phyloP scores from a whole-genome alignment of 1,140 invertebrate genomes.

The Sarcophaga bullata region DNA sequence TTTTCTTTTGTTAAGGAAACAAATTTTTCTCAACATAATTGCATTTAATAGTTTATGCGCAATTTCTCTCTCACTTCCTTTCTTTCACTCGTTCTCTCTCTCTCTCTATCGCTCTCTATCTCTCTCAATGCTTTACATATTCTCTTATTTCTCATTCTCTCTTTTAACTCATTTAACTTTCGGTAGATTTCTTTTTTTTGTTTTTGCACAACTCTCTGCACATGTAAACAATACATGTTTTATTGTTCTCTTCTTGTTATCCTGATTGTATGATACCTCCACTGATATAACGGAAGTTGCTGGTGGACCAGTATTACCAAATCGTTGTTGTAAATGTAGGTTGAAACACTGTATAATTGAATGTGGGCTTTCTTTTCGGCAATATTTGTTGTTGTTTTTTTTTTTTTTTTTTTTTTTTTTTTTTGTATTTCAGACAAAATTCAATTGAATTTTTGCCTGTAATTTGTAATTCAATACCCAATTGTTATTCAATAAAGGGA shows the following conservation, averaged over 20 bases:
- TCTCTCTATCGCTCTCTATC: not conserved
- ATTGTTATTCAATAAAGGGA: too few species aligned
- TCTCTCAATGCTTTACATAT: too few species aligned
- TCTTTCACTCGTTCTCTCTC: not conserved
- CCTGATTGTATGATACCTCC: too few species aligned
- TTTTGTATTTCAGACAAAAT: too few species aligned
- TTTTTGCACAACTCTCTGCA: not conserved
- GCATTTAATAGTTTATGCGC: constrained; percentile 32
- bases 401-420: too few species aligned
- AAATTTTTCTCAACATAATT: constrained; percentile 35
- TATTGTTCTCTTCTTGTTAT: not conserved
- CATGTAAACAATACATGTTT: not conserved
- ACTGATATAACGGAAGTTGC: not conserved
- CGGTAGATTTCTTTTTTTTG: not conserved
- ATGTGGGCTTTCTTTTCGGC: too few species aligned
- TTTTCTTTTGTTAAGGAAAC: constrained; percentile 28
- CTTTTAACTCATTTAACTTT: not conserved
- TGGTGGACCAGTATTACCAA: not conserved
- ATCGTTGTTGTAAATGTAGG: not conserved
- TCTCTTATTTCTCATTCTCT: not conserved
- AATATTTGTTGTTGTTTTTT: too few species aligned
- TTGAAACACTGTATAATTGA: too few species aligned
- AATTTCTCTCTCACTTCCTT: not conserved
- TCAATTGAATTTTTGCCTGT: too few species aligned
- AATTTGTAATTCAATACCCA: too few species aligned